These are phyloP conservation scores for Cheilosia variabilis DNA, from an alignment of 2,888 invertebrate genomes.

Conservation along the genomic window DNA sequence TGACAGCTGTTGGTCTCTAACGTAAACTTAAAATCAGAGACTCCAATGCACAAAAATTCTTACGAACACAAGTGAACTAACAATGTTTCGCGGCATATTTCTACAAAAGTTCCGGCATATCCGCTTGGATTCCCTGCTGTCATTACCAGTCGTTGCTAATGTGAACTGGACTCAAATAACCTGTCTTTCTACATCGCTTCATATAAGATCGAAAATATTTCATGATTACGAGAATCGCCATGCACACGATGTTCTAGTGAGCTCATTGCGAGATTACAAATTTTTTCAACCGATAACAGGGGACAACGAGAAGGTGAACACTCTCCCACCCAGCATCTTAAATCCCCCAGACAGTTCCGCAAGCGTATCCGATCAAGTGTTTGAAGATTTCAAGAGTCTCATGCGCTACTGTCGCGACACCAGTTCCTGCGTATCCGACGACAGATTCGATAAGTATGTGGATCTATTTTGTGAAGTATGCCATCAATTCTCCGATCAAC, in stretches of 20 bases:
- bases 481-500: slow-evolving; percentile 85
- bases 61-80: background rate
- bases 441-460: slow-evolving; percentile 78
- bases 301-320: background rate
- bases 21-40: too few species aligned
- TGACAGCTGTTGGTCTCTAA: too few species aligned
- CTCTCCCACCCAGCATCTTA: slow-evolving; percentile 64
- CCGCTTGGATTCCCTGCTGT: slow-evolving; percentile 12
- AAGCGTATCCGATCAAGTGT: slow-evolving; percentile 69
- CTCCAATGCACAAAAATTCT: background rate
- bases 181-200: background rate
- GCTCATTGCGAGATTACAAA: slow-evolving; percentile 79
- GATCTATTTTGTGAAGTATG: slow-evolving; percentile 84
- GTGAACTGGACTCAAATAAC: slow-evolving; percentile 7
- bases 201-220: slow-evolving; percentile 76
- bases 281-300: slow-evolving; percentile 73
- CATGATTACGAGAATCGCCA: slow-evolving; percentile 81
- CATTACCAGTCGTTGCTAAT: slow-evolving; percentile 1
- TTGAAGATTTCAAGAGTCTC: slow-evolving; percentile 77
- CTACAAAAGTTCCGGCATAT: slow-evolving; percentile 18
- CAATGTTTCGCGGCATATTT: slow-evolving; percentile 37
- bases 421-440: slow-evolving; percentile 77
- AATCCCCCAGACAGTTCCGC: slow-evolving; percentile 28
- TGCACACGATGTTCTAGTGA: slow-evolving; percentile 80
- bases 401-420: slow-evolving; percentile 78